Conservation (phyloP, 2,113 vertebrate species). For the Suncus etruscus region DNA sequence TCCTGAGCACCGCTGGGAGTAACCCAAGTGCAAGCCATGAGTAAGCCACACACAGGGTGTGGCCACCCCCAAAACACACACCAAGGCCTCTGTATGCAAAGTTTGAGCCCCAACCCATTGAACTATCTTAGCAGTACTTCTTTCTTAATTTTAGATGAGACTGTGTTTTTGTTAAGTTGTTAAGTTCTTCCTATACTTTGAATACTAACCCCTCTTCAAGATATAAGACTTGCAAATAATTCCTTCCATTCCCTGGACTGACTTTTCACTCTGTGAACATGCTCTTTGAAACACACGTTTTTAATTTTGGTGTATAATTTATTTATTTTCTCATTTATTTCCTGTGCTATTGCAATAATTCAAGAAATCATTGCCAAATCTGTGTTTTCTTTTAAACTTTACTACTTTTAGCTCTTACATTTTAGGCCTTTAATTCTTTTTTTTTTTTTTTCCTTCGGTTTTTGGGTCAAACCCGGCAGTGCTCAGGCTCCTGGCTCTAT, state of each 20-base stretch:
- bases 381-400: conserved; percentile 11
- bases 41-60: no score
- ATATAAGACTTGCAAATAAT: conserved; percentile 9
- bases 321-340: conserved; percentile 29
- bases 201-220: conserved; percentile 23
- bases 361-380: conserved; percentile 43
- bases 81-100: no score
- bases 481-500: no score
- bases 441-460: no score
- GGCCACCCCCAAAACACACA: no score
- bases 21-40: no score
- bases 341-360: conserved; percentile 42
- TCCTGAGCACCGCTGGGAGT: no score
- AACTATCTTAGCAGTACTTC: no score
- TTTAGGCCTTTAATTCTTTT: conserved; percentile 20
- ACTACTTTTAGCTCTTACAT: conserved; percentile 34
- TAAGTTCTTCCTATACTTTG: conserved; percentile 29
- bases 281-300: neutral
- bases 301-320: conserved; percentile 16
- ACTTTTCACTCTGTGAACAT: conserved; percentile 40
- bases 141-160: neutral
- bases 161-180: neutral
- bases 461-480: no score
- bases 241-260: neutral
- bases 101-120: no score